Evolutionary conservation across 2,797 vertebrate species (phyloP).

Genomic region (Falco biarmicus): DNA sequence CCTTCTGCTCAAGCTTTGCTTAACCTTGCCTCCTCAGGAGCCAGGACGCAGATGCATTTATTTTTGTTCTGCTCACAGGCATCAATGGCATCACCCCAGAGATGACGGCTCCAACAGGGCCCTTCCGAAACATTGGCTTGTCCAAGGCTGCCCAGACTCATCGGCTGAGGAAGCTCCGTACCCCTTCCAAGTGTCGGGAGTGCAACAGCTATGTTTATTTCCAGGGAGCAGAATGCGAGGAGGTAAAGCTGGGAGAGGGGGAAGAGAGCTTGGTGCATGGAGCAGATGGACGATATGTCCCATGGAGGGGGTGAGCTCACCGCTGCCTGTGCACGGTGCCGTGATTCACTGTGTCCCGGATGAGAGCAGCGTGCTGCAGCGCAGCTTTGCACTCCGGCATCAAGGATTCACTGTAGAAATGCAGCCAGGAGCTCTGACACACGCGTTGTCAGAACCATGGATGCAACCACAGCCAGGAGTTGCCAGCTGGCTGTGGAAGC

Average conservation of each 20-base stretch:
- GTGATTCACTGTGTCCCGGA: not conserved
- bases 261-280: not conserved
- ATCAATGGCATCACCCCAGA: slow-evolving; percentile 88
- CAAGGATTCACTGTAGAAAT: not conserved
- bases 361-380: accelerated
- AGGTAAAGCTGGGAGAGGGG: slow-evolving; percentile 76
- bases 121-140: slow-evolving; percentile 90
- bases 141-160: slow-evolving; percentile 95
- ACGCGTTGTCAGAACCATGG: accelerated
- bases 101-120: slow-evolving; percentile 84
- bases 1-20: not conserved
- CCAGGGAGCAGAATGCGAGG: slow-evolving; percentile 96
- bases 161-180: slow-evolving; percentile 89
- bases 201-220: slow-evolving; percentile 99
- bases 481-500: not conserved
- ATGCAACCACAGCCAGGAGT: not conserved
- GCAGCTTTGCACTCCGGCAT: not conserved
- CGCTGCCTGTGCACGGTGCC: accelerated
- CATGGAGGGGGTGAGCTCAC: accelerated
- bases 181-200: slow-evolving; percentile 93
- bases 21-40: not conserved
- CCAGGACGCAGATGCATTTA: not conserved
- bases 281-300: accelerated
- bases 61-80: slow-evolving; percentile 55
- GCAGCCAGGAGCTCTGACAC: not conserved